Conservation (phyloP, 2,113 vertebrate species). For the Callionymus lyra region DNA sequence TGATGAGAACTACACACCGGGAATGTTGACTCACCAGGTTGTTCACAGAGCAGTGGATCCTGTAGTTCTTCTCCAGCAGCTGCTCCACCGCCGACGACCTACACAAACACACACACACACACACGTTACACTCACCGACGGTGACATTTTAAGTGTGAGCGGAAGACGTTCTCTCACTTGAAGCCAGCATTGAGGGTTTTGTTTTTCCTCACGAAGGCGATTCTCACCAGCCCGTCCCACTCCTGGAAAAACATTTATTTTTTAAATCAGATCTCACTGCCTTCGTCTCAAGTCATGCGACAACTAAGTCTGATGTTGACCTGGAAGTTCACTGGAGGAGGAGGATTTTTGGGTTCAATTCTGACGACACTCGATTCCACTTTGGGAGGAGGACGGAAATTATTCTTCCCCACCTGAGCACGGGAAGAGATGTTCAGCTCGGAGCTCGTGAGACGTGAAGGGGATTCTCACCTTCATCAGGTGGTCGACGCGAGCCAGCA, state of each 20-base stretch:
- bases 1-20: background rate
- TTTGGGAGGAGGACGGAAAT: constrained; percentile 94
- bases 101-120: background rate
- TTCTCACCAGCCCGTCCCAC: constrained; percentile 94
- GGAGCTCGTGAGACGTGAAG: no score
- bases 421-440: background rate
- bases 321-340: constrained; percentile 94
- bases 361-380: constrained; percentile 97
- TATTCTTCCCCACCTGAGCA: constrained; percentile 93
- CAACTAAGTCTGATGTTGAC: constrained; percentile 48
- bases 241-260: constrained; percentile 62
- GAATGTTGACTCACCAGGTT: constrained; percentile 71
- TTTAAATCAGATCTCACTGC: background rate
- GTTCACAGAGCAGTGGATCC: constrained; percentile 89
- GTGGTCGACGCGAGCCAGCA: constrained; percentile 90
- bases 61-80: constrained; percentile 92
- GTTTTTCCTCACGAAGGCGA: constrained; percentile 98
- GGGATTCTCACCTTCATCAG: constrained; percentile 83
- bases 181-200: constrained; percentile 89
- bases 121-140: background rate
- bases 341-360: constrained; percentile 96
- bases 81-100: constrained; percentile 88
- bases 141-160: background rate
- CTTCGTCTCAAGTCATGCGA: no score
- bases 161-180: constrained; percentile 74